Base-by-base conservation (phyloP, 2,888 invertebrate species). In the Orthosia gothica region DNA sequence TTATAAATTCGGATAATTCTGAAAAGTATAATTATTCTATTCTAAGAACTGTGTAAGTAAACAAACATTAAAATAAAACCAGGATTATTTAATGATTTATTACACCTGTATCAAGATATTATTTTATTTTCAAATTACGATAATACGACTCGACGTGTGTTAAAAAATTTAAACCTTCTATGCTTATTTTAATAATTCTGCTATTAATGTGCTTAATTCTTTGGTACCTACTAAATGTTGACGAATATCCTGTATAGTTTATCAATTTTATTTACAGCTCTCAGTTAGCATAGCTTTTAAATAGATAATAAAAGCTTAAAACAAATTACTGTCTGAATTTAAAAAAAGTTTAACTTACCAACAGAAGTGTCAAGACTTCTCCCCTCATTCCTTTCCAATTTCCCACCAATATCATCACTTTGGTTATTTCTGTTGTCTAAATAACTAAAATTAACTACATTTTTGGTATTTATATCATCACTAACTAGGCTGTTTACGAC, bases 381-480 rank as follows among this genome's bases (percentile, higher is more conserved):
- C 1, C 49, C 76, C 54, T 68, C 70, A 62, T 75, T 75, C 52
- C 49, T 66, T 40, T 63, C 54, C 32, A 78, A 68, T 63, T 69
- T 77, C 20, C 61, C 52, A 68, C 62, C 73, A 73, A 74, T 70
- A 82, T 85, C 66, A 81, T 86, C 88, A 91, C 91, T 93, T 88
- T 89, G 88, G 87, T 88, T 92, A 82, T 68, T 75, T 65, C 76
- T 84, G 59, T 11, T 66, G 54, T 74, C 55, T 76, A 88, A 85
- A 86, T 84, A 68, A 64, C 74, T 70, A 79, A 70, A 83, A 83
- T 77, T 84, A 76, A 81, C 83, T 88, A 91, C 20, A 87, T 91
- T 86, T 91, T 93, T 91, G 90, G 91, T 82, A 88, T 84, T 87
- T 52, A 40, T 71, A 81, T 84, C 79, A 67, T 77, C 71, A 81